phyloP scores from a whole-genome alignment of 64 coral and sea anemone species.

The Trachythela sp. region DNA sequence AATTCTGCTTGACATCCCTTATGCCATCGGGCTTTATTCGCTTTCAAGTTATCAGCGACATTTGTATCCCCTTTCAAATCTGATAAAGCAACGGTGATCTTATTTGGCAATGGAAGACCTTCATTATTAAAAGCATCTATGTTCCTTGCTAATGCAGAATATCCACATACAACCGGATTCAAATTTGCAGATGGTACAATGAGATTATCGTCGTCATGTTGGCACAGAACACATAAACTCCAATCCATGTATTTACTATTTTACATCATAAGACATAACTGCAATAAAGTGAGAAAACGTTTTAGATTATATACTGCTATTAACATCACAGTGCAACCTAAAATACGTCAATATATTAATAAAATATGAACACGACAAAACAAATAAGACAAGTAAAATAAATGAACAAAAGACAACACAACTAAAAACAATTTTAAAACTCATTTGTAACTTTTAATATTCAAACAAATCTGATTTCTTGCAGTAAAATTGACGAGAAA shows the following conservation, averaged over 20 bases:
- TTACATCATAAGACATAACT: neutral
- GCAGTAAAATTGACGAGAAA: too few relatives aligned
- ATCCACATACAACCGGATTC: neutral
- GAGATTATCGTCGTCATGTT: neutral
- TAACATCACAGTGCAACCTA: too few relatives aligned
- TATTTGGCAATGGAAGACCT: constrained; percentile 16
- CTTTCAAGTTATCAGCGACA: constrained; percentile 6
- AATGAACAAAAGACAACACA: too few relatives aligned
- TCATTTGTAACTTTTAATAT: too few relatives aligned
- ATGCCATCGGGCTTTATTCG: constrained; percentile 13
- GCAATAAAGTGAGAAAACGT: neutral
- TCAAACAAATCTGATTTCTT: too few relatives aligned
- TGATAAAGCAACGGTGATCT: neutral
- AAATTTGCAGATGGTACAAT: constrained; percentile 24
- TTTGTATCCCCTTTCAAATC: constrained; percentile 1
- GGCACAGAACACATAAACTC: constrained; percentile 9
- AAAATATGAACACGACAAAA: too few relatives aligned
- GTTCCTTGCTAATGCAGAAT: neutral
- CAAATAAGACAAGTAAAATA: too few relatives aligned
- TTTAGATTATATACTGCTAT: too few relatives aligned
- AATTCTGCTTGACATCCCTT: constrained; percentile 25
- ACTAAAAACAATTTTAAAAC: too few relatives aligned
- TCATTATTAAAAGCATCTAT: neutral
- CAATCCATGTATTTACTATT: neutral
- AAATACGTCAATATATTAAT: too few relatives aligned